These are phyloP conservation scores for Pectinophora gossypiella DNA, from an alignment of 1,140 invertebrate genomes.

Conservation along the genomic window DNA sequence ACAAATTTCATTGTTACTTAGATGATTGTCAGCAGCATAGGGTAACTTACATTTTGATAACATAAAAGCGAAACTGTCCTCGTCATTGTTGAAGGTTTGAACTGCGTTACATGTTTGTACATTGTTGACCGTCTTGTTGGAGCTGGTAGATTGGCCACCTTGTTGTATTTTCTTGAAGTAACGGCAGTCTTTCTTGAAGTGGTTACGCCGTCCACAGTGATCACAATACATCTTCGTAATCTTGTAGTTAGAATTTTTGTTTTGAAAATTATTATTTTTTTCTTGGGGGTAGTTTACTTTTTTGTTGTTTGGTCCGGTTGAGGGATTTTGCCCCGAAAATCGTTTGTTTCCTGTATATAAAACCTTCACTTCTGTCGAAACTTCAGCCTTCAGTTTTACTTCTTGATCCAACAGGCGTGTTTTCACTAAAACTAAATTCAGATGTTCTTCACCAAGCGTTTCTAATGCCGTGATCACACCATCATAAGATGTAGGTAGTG, in stretches of 20 bases:
- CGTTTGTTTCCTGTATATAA: constrained; percentile 14
- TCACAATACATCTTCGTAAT: constrained; percentile 21
- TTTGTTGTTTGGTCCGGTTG: too few species aligned
- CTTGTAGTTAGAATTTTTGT: not conserved
- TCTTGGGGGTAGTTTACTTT: too few species aligned
- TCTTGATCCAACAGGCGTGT: constrained; percentile 55
- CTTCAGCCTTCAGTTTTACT: constrained; percentile 38
- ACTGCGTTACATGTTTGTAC: not conserved
- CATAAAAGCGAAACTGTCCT: constrained; percentile 11
- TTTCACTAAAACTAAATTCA: constrained; percentile 56
- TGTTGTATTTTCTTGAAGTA: constrained; percentile 9
- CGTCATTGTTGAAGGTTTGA: not conserved
- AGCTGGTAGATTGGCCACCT: not conserved
- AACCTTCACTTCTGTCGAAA: constrained; percentile 29
- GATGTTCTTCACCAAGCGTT: constrained; percentile 45
- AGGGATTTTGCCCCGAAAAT: too few species aligned
- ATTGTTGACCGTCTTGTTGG: not conserved
- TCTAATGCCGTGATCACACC: constrained; percentile 56
- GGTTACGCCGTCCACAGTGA: constrained; percentile 31
- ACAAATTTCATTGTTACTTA: not conserved
- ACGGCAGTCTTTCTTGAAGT: constrained; percentile 29
- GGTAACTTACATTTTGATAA: constrained; percentile 9
- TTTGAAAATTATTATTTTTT: too few species aligned
- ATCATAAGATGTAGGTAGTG: constrained; percentile 45
- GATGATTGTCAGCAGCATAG: not conserved